A percentile compares a stretch with the other conserved stretches of the same genome.
phyloP scores from a whole-genome alignment of 2,113 vertebrate species.

The Heloderma charlesbogerti region DNA sequence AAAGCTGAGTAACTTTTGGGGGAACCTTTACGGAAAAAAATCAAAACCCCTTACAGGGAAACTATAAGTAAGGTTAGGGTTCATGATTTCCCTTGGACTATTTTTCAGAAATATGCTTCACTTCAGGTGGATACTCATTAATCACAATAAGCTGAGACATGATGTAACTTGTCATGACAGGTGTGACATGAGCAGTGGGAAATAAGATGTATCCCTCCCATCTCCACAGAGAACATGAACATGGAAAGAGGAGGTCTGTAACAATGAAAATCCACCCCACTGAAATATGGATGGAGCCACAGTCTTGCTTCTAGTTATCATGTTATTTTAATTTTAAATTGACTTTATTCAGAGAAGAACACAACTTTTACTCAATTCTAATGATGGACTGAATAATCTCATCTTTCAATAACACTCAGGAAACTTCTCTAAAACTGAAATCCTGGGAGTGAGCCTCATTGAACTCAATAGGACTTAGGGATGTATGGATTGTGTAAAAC shows the following conservation, averaged over 20 bases:
- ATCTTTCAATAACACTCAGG: not conserved
- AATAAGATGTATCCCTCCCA: not conserved
- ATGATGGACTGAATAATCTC: not conserved
- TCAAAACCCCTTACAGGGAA: not conserved
- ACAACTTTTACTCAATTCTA: not conserved
- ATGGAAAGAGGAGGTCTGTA: not conserved
- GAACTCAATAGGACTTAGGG: not conserved
- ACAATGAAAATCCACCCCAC: not conserved
- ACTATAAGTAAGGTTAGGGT: not conserved
- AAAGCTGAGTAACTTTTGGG: not conserved
- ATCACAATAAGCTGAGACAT: not conserved
- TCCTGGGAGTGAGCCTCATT: not conserved
- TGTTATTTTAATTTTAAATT: slow-evolving; percentile 27
- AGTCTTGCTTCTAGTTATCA: not conserved
- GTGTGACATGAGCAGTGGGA: not conserved
- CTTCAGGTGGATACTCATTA: not conserved
- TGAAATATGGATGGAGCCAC: not conserved
- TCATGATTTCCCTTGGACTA: not conserved
- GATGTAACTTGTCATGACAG: not conserved
- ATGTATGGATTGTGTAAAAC: no score
- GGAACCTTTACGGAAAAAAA: not conserved
- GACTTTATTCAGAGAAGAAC: not conserved
- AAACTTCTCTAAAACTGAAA: not conserved
- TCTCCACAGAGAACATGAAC: not conserved
- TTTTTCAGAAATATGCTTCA: not conserved